Evolutionary conservation across 2,797 vertebrate genomes (phyloP).

Genomic region (Artibeus lituratus): DNA sequence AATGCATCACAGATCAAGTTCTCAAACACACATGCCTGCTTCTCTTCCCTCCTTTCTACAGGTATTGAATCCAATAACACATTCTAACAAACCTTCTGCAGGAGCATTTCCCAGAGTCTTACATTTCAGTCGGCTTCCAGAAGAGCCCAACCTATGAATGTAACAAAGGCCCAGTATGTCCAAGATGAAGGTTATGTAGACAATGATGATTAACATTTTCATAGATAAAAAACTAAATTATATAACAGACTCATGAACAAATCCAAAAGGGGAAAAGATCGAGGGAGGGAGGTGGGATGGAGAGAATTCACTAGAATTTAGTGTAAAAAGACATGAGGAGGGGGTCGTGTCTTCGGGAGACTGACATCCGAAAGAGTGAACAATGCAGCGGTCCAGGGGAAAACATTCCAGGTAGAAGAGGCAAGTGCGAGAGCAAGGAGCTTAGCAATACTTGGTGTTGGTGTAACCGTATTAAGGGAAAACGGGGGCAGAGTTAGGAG

Average conservation of each 20-base stretch:
- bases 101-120: not conserved
- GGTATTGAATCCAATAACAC: not conserved
- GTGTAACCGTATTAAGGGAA: too few species aligned
- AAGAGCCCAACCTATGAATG: not conserved
- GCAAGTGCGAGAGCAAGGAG: not conserved
- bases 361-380: not conserved
- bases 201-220: not conserved
- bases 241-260: too few species aligned
- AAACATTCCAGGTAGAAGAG: not conserved
- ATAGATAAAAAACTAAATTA: not conserved
- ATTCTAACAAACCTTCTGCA: not conserved
- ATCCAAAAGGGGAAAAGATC: too few species aligned
- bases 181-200: not conserved
- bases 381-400: not conserved
- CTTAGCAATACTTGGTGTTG: not conserved
- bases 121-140: not conserved
- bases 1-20: not conserved
- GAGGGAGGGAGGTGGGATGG: too few species aligned
- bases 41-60: not conserved
- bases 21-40: not conserved
- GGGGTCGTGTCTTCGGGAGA: not conserved
- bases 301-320: not conserved
- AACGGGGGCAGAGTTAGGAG: not conserved
- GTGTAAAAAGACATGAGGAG: not conserved
- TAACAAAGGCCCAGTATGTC: not conserved